Evolutionary conservation across 1,140 invertebrate species (phyloP), one percentile per base, ranked within the genome.

Genomic region (Hypothenemus hampei): DNA sequence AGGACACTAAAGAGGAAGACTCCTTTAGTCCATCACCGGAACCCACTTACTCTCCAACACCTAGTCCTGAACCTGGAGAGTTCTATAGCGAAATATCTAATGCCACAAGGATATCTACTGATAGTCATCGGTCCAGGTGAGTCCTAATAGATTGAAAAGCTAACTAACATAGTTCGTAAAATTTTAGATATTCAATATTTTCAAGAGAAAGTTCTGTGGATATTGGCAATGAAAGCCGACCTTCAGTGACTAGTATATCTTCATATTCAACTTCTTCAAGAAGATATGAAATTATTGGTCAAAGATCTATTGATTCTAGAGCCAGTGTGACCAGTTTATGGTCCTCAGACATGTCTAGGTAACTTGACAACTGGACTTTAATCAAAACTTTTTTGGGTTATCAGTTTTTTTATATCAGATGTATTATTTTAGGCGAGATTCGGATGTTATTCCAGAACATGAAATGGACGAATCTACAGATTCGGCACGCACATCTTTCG

Each of bases 261-360:
- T 72, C 70, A 19, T 72, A 64, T 57, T 69, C 68, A 1, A 69
- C 69, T 11, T 65, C 65, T 11, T 70, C 64, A 11, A 57, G 68
- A 46, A 51, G 66, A 35, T 71, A 70, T 53, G 72, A 74, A 53
- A 69, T 74, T 15, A 66, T 74, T 36, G 70, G 71, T 6, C 70
- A 70, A 57, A 54, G 68, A 37, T 72, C 70, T 5, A 69, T 72
- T 3, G 70, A 72, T 49, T 72, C 70, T 10, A 62, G 68, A 31
- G 67, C 66, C 3, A 68, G 66, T 19, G 65, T 68, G 7, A 70
- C 63, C 18, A 69, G 65, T 47, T 58, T 68, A 31, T 70, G 63
- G 67, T 69, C 70, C 15, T 69, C 67, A n/a, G 72, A 72, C 40
- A 59, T 68, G 58, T 70, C 22, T 21, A 48, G 19, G 40, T 43